These are phyloP conservation scores for Holotrichia oblita DNA, from an alignment of 1,140 invertebrate species.

Conservation along the genomic window DNA sequence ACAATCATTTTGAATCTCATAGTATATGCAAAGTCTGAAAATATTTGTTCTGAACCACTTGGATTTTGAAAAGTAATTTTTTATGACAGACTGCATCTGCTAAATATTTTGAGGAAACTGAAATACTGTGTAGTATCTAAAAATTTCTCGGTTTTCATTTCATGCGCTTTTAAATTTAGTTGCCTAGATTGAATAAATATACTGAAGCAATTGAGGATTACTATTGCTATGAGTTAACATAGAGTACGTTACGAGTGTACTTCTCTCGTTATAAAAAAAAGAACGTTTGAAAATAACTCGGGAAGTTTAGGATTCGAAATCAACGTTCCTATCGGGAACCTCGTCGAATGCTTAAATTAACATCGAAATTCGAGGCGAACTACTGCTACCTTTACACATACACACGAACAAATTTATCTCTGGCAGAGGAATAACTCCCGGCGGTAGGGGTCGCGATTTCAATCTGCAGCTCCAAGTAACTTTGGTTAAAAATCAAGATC, in stretches of 20 bases:
- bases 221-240: not conserved
- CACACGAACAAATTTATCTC: not conserved
- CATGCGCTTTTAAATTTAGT: too few species aligned
- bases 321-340: not conserved
- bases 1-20: too few species aligned
- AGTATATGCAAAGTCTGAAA: too few species aligned
- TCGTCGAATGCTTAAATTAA: slow-evolving; percentile 3
- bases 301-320: not conserved
- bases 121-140: too few species aligned
- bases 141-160: too few species aligned
- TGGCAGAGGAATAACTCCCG: slow-evolving; percentile 4
- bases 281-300: not conserved
- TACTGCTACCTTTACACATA: not conserved
- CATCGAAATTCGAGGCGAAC: not conserved
- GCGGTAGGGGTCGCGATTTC: slow-evolving; percentile 51
- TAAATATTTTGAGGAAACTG: too few species aligned
- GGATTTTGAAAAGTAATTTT: too few species aligned
- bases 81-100: too few species aligned
- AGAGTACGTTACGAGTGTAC: not conserved
- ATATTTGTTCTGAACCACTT: too few species aligned
- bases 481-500: slow-evolving; percentile 59
- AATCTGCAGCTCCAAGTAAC: slow-evolving; percentile 53
- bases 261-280: not conserved
- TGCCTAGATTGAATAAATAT: too few species aligned
- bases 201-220: not conserved